These are phyloP conservation scores for Pterobdella sp. DNA, from an alignment of 2,888 invertebrate genomes.

Conservation along the genomic window DNA sequence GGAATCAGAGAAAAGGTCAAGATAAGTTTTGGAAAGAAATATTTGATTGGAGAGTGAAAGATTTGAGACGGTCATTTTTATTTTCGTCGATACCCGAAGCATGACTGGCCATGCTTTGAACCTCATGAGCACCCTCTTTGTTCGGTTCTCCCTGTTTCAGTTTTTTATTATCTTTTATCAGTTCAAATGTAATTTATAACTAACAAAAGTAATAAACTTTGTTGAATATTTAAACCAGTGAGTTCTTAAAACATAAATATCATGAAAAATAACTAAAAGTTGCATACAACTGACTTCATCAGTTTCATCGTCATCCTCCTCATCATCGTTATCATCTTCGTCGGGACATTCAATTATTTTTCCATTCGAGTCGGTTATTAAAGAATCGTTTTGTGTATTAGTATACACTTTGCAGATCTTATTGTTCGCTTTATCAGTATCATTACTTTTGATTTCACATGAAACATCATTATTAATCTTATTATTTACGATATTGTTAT, in stretches of 20 bases:
- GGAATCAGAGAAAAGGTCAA: too few species aligned
- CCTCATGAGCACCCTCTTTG: too few species aligned
- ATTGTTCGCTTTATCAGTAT: not conserved
- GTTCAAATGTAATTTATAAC: too few species aligned
- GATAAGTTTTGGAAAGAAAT: too few species aligned
- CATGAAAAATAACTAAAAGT: not conserved
- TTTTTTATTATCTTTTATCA: too few species aligned
- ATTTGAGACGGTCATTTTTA: too few species aligned
- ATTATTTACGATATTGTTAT: not conserved
- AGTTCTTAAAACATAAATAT: not conserved
- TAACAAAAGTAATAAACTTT: too few species aligned
- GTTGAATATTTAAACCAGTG: too few species aligned
- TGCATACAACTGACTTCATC: not conserved
- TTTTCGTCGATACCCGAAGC: too few species aligned
- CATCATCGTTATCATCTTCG: not conserved
- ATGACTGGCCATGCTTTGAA: too few species aligned
- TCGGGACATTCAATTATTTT: not conserved
- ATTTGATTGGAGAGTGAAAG: too few species aligned
- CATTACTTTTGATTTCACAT: not conserved
- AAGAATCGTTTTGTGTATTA: not conserved
- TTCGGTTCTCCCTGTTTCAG: too few species aligned
- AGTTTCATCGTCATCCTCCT: not conserved
- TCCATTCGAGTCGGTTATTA: not conserved
- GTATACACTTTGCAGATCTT: not conserved
- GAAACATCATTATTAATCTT: not conserved